Evolutionary conservation across 2,113 vertebrate genomes (phyloP).

Genomic region (Pituophis catenifer): DNA sequence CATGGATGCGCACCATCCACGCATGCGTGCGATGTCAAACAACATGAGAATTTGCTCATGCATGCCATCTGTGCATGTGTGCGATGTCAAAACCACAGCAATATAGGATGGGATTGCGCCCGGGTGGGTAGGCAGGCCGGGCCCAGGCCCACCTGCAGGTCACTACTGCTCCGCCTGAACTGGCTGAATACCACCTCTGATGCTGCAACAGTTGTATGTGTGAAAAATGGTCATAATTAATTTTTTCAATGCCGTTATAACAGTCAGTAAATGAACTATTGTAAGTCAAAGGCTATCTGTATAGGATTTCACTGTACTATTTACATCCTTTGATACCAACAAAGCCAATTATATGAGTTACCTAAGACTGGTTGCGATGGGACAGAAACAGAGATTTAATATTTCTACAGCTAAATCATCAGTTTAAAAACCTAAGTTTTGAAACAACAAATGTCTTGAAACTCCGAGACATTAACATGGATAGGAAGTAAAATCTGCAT

Average conservation of each 20-base stretch:
- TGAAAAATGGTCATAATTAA: neutral
- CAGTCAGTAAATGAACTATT: neutral
- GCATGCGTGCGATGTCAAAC: too few relatives aligned
- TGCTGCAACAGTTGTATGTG: neutral
- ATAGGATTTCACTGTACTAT: neutral
- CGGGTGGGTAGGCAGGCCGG: too few relatives aligned
- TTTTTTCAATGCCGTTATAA: neutral
- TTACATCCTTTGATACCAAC: neutral
- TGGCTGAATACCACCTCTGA: too few relatives aligned
- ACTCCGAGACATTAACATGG: neutral
- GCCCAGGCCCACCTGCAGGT: too few relatives aligned
- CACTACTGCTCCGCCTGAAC: too few relatives aligned
- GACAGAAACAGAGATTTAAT: neutral
- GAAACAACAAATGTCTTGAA: neutral
- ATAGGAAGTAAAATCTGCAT: neutral
- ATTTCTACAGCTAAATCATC: neutral
- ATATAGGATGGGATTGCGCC: too few relatives aligned
- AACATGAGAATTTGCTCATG: too few relatives aligned
- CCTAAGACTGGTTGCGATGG: neutral
- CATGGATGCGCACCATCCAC: accelerated
- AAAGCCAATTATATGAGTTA: neutral
- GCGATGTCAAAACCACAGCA: too few relatives aligned
- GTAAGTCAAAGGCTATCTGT: neutral
- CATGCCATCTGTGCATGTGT: too few relatives aligned
- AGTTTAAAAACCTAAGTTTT: neutral